These are phyloP conservation scores for Drosophila takahashii DNA, from an alignment of 1,140 invertebrate genomes.

Conservation along the genomic window DNA sequence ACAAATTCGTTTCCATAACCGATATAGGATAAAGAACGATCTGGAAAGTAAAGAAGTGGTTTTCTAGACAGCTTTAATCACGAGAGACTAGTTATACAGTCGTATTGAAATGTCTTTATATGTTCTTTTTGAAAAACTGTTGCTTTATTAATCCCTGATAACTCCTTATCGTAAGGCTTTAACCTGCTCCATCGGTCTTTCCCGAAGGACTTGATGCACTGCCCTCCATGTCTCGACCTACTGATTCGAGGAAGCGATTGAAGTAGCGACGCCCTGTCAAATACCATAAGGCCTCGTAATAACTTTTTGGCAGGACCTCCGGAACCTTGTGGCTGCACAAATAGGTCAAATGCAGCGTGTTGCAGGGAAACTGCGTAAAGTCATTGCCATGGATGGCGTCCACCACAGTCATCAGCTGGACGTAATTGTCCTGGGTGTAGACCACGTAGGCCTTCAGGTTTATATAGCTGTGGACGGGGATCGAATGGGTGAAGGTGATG, in stretches of 20 bases:
- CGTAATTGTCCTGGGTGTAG: slow-evolving; percentile 87
- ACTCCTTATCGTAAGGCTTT: not conserved
- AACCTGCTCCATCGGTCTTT: not conserved
- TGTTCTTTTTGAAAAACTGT: not conserved
- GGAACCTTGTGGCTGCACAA: slow-evolving; percentile 85
- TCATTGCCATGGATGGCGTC: slow-evolving; percentile 87
- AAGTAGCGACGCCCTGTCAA: slow-evolving; percentile 87
- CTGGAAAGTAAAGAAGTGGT: too few relatives aligned
- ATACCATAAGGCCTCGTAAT: slow-evolving; percentile 90
- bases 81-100: too few relatives aligned
- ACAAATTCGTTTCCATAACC: too few relatives aligned
- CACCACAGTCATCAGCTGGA: slow-evolving; percentile 88
- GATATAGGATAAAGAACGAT: too few relatives aligned
- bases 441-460: slow-evolving; percentile 89
- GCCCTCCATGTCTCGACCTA: not conserved
- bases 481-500: slow-evolving; percentile 88
- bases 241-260: not conserved
- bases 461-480: slow-evolving; percentile 89
- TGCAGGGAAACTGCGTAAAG: slow-evolving; percentile 87
- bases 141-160: not conserved
- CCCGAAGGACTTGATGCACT: too few relatives aligned
- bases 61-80: too few relatives aligned
- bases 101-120: too few relatives aligned
- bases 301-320: slow-evolving; percentile 88
- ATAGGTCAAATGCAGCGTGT: slow-evolving; percentile 91